Evolutionary conservation across 1,140 invertebrate species (phyloP).

Genomic region (Psix sp.): DNA sequence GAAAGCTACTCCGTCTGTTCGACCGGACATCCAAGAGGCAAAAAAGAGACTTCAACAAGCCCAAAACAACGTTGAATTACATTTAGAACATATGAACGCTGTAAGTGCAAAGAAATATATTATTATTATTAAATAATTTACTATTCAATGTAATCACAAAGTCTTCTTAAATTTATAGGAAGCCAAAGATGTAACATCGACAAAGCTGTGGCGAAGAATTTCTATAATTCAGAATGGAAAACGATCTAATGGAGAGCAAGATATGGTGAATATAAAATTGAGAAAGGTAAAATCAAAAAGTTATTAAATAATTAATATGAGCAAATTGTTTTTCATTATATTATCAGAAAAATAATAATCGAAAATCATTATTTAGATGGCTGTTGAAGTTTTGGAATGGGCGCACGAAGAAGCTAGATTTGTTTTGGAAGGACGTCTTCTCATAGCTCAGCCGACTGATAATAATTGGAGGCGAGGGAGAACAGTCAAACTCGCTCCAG

Average conservation of each 20-base stretch:
- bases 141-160: neutral
- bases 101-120: constrained; percentile 63
- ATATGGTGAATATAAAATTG: constrained; percentile 91
- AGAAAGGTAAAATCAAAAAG: constrained; percentile 80
- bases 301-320: too few species aligned
- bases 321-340: too few species aligned
- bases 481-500: constrained; percentile 90
- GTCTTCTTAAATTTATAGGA: constrained; percentile 75
- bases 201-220: constrained; percentile 92
- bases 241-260: constrained; percentile 85
- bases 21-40: constrained; percentile 82
- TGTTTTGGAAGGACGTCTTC: constrained; percentile 89
- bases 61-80: constrained; percentile 93
- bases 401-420: constrained; percentile 93
- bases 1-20: constrained; percentile 88
- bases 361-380: constrained; percentile 80
- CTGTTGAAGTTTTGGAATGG: constrained; percentile 94
- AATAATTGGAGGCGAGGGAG: constrained; percentile 92
- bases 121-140: constrained; percentile 1
- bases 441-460: constrained; percentile 91
- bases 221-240: constrained; percentile 85
- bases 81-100: constrained; percentile 96
- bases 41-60: constrained; percentile 88
- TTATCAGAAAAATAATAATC: too few species aligned
- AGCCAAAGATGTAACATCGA: constrained; percentile 90